Base-by-base conservation (phyloP, 2,888 invertebrate species). In the Polyploca ridens region DNA sequence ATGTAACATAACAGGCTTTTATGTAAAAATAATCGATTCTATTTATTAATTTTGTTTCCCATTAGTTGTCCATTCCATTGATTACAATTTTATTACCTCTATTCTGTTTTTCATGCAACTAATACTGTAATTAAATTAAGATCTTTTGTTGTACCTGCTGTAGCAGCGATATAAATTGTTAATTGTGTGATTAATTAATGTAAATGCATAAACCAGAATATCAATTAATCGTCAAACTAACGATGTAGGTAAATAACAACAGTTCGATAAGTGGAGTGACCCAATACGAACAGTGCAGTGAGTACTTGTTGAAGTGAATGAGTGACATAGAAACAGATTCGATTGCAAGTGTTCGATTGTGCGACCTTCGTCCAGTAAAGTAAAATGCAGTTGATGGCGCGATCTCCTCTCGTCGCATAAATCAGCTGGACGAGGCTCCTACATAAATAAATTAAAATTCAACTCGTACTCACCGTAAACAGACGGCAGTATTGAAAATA, bases 401-500 rank as follows among this genome's bases (percentile, higher is more conserved):
- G 87, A 84, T 88, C 87, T 89, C 84, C 73, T 87, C 83, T 83
- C 82, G 78, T 76, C 84, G 82, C 84, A 90, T 89, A 87, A 90
- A 91, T 90, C 90, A 90, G 87, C 87, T 88, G 89, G 86, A 83
- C 81, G 79, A 79, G 77, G 75, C 80, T 79, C 74, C 82, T 80
- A 84, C 78, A 85, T 82, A 87, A 86, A 88, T 86, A 89, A 83
- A 90, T 89, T 86, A 84, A 88, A 89, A 89, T 86, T 83, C 84
- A 89, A 87, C 81, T 77, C 78, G 88, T 87, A 93, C 93, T 93
- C 77, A 94, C 93, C 90, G 90, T 87, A 89, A 90, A 90, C 88
- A 88, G 86, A 83, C 86, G 86, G 84, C 84, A 81, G 91, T 85
- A 85, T 85, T 82, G 87, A 85, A 89, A 90, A 89, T 87, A 89